These are phyloP conservation scores for Sula dactylatra DNA, from an alignment of 2,113 vertebrate species.

Conservation along the genomic window DNA sequence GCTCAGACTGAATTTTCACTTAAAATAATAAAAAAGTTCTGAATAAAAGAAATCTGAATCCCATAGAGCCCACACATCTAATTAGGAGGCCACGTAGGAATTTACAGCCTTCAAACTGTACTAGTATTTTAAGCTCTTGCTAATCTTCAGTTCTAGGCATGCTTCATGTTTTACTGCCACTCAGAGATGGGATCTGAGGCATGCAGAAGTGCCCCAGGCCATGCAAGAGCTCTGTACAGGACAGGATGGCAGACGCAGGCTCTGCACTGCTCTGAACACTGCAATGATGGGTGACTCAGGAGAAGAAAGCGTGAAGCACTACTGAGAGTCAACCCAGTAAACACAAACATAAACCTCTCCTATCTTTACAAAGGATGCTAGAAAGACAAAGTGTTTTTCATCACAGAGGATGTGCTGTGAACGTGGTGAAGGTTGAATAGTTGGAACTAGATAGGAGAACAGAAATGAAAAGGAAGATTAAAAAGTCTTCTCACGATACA, in stretches of 20 bases:
- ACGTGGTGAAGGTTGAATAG: accelerated
- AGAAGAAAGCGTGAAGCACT: neutral
- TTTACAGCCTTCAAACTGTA: neutral
- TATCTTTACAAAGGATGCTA: neutral
- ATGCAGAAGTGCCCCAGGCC: neutral
- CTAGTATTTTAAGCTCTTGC: neutral
- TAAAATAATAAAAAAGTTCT: neutral
- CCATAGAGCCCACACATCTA: neutral
- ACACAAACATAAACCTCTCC: accelerated
- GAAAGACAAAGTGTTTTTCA: neutral
- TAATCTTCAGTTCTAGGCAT: neutral
- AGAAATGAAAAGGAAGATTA: neutral
- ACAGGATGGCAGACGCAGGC: neutral
- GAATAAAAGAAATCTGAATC: neutral
- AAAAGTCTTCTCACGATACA: neutral
- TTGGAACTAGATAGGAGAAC: neutral
- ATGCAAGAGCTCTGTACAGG: neutral
- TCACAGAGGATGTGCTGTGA: neutral
- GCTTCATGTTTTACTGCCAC: neutral
- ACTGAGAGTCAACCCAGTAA: neutral
- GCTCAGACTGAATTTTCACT: neutral
- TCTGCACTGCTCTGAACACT: neutral
- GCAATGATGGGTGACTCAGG: neutral
- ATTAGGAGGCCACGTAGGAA: neutral
- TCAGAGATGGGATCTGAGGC: neutral